Base-by-base conservation (phyloP, 1,140 invertebrate genomes). In the Bombus turneri region DNA sequence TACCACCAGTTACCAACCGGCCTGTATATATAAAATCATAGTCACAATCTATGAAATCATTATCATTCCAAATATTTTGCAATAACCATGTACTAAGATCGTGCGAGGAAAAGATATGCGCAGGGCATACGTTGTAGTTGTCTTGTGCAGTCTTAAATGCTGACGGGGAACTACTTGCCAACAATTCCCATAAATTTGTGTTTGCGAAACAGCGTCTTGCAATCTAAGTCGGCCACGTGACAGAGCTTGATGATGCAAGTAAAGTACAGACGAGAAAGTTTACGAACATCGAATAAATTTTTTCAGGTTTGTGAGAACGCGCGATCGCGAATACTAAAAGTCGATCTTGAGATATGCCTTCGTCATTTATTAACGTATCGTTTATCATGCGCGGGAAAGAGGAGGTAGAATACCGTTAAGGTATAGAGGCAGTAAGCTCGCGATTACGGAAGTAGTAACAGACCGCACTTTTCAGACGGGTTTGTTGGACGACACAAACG, bases 371-470 rank as follows among this genome's bases (percentile, higher is more conserved):
- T 47, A 37, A 47, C 28, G 3, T 28, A 5, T 43, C 28, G 28
- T n/a, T 15, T 41, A 28, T 71, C 10, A 18, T 15, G 13, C n/a
- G 5, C 31, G 18, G 28, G 6, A 8, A 15, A 31, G 10, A 31
- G 1, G 5, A n/a, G 1, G 37, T 25, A 12, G 12, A 28, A 39
- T 37, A 37, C 59, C 28, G 62, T 34, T 31, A 31, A 59, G 47
- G 15, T 43, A 47, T 57, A 53, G 41, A 37, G 47, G 25, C 41
- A 74, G 43, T 78, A 59, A 77, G 64, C 82, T 22, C 75, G 37
- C 64, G 82, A 84, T 76, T 76, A 74, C 74, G 73, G 41, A 76
- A 76, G 81, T 83, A 66, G 73, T 83, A 76, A 76, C 72, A 76
- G 59, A 83, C 47, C 74, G 47, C 73, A 53, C 59, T 47, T 76